These are phyloP conservation scores for Neomonachus schauinslandi DNA, from an alignment of 2,113 vertebrate species.

Conservation along the genomic window DNA sequence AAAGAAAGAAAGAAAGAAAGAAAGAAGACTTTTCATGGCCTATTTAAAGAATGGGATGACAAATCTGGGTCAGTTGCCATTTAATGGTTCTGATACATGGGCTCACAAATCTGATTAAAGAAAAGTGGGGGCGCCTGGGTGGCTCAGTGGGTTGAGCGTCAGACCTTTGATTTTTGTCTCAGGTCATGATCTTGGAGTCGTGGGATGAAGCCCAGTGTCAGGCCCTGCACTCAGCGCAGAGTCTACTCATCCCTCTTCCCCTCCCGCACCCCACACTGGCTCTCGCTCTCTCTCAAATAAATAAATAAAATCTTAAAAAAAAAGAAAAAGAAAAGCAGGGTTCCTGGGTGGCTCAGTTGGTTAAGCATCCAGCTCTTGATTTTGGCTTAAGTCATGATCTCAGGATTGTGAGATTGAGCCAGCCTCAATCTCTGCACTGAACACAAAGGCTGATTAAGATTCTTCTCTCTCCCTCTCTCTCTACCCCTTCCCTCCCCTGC, in stretches of 20 bases:
- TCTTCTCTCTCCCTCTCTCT: too few relatives aligned
- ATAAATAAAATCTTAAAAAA: background rate
- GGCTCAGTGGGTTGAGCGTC: background rate
- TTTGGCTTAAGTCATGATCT: too few relatives aligned
- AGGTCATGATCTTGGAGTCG: background rate
- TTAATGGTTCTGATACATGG: background rate
- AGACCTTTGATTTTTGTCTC: background rate
- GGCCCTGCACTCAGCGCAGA: background rate
- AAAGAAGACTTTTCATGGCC: background rate
- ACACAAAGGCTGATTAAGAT: too few relatives aligned
- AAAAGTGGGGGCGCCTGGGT: background rate
- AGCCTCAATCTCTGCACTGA: too few relatives aligned
- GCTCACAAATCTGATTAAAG: constrained; percentile 27
- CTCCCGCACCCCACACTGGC: too few relatives aligned
- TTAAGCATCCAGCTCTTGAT: too few relatives aligned
- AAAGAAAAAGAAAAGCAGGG: too few relatives aligned
- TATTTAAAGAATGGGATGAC: constrained; percentile 3
- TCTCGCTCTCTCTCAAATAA: background rate
- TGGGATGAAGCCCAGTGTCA: background rate
- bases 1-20: background rate
- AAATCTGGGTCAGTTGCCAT: background rate
- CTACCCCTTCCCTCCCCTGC: too few relatives aligned
- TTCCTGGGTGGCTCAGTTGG: too few relatives aligned
- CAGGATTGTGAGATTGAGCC: too few relatives aligned
- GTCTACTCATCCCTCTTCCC: background rate